Evolutionary conservation across 1,140 invertebrate species (phyloP).

Genomic region (Sipha flava): DNA sequence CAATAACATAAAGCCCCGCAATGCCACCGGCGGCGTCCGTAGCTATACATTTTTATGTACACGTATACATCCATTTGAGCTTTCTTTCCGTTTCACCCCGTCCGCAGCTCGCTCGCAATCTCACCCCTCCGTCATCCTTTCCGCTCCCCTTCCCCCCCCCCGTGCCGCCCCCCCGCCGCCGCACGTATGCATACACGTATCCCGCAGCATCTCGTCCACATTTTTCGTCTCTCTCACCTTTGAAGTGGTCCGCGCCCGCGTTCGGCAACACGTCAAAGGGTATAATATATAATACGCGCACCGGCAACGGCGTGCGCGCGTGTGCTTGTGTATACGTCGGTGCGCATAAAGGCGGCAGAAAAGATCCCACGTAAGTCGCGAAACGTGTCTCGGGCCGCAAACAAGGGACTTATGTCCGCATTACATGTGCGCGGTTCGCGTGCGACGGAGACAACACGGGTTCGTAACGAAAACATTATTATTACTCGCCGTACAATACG

Average conservation of each 20-base stretch:
- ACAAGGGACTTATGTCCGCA: conserved; percentile 1
- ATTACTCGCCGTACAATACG: too few species aligned
- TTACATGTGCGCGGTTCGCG: background rate
- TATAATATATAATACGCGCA: background rate
- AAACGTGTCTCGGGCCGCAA: background rate
- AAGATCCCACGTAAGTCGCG: background rate
- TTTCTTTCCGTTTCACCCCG: background rate
- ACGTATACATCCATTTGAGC: background rate
- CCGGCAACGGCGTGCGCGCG: background rate
- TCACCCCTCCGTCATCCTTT: too few species aligned
- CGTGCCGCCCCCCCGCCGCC: too few species aligned
- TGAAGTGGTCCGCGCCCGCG: background rate
- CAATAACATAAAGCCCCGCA: conserved; percentile 6
- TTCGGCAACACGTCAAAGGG: background rate
- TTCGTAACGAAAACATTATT: background rate
- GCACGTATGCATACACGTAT: too few species aligned
- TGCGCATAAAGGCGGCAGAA: background rate
- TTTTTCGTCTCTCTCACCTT: background rate
- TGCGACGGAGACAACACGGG: background rate
- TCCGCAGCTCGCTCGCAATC: too few species aligned
- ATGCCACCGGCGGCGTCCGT: background rate
- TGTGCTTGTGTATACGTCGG: background rate
- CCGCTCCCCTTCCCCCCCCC: background rate
- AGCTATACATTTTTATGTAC: background rate
- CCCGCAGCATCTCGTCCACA: too few species aligned